Conservation (phyloP, 2,888 invertebrate species). For the Fragum sueziense region DNA sequence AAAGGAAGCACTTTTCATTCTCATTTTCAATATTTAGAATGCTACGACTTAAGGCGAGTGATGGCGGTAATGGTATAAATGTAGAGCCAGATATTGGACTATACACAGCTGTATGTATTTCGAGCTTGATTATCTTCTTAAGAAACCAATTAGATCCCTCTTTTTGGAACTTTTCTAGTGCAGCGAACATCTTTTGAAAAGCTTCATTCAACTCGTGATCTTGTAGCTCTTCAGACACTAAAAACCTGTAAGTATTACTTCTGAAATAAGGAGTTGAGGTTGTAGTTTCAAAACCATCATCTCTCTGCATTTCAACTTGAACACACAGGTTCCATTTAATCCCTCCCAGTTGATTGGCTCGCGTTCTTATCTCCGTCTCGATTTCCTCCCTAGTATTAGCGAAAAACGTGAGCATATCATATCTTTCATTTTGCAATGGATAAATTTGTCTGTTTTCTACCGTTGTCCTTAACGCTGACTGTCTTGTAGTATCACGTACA, state of each 20-base stretch:
- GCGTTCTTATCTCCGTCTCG: not conserved
- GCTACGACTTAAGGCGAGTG: conserved; percentile 5
- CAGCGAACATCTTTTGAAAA: conserved; percentile 43
- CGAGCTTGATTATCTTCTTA: conserved; percentile 39
- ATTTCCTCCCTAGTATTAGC: conserved; percentile 20
- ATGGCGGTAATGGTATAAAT: conserved; percentile 40
- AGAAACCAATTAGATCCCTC: conserved; percentile 49
- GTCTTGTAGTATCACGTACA: too few relatives aligned
- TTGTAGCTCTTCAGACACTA: conserved; percentile 12
- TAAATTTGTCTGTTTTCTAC: conserved; percentile 27
- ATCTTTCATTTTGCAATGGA: conserved; percentile 30
- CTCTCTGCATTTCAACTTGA: conserved; percentile 50
- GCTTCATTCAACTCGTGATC: conserved; percentile 44
- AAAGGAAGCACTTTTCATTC: conserved; percentile 51
- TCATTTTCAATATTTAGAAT: conserved; percentile 49
- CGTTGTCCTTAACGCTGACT: conserved; percentile 14
- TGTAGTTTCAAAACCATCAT: conserved; percentile 31
- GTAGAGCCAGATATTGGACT: conserved; percentile 45
- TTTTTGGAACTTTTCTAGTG: conserved; percentile 43
- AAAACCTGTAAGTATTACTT: conserved; percentile 25
- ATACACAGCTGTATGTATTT: conserved; percentile 43
- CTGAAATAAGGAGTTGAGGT: conserved; percentile 30
- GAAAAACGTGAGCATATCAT: conserved; percentile 43
- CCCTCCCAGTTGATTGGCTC: conserved; percentile 10
- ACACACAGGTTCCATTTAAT: conserved; percentile 54